Evolutionary conservation across 2,113 vertebrate species (phyloP), one percentile per base, ranked within the genome.

Genomic region (Sminthopsis crassicaudata): DNA sequence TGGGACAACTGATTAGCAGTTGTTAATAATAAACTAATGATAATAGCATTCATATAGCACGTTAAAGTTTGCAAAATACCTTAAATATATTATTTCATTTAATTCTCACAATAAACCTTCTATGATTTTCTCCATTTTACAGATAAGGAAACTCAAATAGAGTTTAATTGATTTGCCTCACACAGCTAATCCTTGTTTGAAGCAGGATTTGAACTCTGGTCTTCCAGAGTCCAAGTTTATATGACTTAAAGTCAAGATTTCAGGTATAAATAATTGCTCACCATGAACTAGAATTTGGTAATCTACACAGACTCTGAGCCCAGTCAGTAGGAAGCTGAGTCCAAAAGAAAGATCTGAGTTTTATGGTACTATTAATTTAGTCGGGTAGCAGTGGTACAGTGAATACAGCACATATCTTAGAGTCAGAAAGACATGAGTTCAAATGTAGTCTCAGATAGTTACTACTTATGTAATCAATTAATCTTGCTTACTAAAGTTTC

Each of bases 361-460:
- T 84, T 42, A 84, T 42, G 67, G 36, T 22, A n/a, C 36, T 22
- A 76, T 84, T 7, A 22, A 84, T n/a, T 42, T 84, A 84, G 16
- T 84, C 7, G 16, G 16, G 36, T 14, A 76, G 36, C 16, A 5
- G 67, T 76, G n/a, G 19, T 42, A 1, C 5, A 42, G 36, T 42
- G 1, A n/a, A 8, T 22, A n/a, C 36, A 84, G 67, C 1, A 2
- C 4, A 1, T 2, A 19, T 8, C 6, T 7, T 84, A 22, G 36
- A 76, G 19, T 42, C 67, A 84, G 57, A 27, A 14, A 67, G 57
- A 67, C 11, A 3, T 67, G 27, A 84, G 1, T 84, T 84, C 67
- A 84, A 42, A n/a, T 84, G 0, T 26, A 42, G 19, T 19, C 19
- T 84, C 36, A 42, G 67, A 84, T 5, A 84, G 5, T 7, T 84